Evolutionary conservation across 2,797 vertebrate genomes (phyloP), one percentile per base, ranked within the genome.

Genomic region (Danio albolineatus): DNA sequence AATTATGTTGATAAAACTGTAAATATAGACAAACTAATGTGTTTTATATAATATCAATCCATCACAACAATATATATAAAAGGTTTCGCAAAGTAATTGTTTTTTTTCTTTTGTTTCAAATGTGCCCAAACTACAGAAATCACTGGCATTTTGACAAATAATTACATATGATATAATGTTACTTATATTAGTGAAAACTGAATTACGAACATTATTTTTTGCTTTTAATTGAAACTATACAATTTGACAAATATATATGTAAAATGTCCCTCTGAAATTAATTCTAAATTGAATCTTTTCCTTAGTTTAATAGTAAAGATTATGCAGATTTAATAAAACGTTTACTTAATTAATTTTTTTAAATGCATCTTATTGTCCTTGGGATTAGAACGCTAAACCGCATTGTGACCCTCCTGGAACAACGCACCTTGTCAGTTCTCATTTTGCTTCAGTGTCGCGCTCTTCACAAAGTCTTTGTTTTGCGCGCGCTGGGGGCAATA

Each of bases 401-500:
- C 89, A 89, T 78, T 17, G 85, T 87, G 86, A 88, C 88, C 85
- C 86, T 85, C 79, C 83, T 85, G 87, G 84, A 87, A 87, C 85
- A 82, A 89, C 89, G 90, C 89, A 85, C 85, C 85, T 86, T 87
- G 83, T 83, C 86, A 54, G 77, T 84, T 86, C 82, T 89, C 89
- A 86, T 81, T 87, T 83, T 85, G 85, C 87, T 90, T 86, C 87
- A 82, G 88, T 84, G 85, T 81, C 85, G 84, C 84, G 86, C 88
- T 85, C 86, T 90, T 90, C 90, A 89, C 83, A 90, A 88, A 83
- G 85, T 86, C 85, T 85, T 85, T 72, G 81, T 89, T 89, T 90
- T 92, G 90, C 89, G 89, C 86, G 82, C 86, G 79, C 87, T 86
- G 87, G 83, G 91, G 84, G 66, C 76, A 83, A 88, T 78, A 85